Base-by-base conservation (phyloP, 2,797 vertebrate genomes). In the Eutrigla gurnardus region DNA sequence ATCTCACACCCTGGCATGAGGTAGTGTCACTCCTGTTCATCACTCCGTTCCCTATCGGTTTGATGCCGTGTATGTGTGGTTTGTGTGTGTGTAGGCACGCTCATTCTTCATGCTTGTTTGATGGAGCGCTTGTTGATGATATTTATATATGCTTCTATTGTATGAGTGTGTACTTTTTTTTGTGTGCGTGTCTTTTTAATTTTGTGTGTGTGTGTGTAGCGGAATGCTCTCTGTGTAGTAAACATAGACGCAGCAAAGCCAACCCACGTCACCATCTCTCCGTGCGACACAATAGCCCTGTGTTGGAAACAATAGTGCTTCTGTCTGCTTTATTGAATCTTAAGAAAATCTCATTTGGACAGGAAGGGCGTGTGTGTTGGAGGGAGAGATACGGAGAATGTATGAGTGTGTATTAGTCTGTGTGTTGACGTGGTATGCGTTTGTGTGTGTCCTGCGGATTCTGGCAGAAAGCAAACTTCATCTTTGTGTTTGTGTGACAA, bases 251-350 rank as follows among this genome's bases (percentile, higher is more conserved):
- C 65, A 55, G 75, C 82, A 62, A 75, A 65, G 73, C 77, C 69
- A 18, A 76, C 65, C 66, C 60, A 85, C 80, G 62, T 87, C 85
- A 87, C 65, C 54, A 69, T 65, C 58, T 82, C 75, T 80, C 62
- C 53, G 12, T 79, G 70, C 65, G 32, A 79, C 82, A 85, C 82
- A 89, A 82, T 80, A 81, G 83, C 73, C 73, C 84, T 84, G 85
- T 86, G 84, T 87, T 80, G 70, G 69, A 86, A 79, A 91, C 90
- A 91, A 84, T 85, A 72, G 84, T 53, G 72, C 75, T 81, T 89
- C 78, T 90, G 82, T 91, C 76, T 91, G 83, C 84, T 80, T 89
- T 86, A 90, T 78, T 87, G 75, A 89, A 83, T 88, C 90, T 75
- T 83, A 79, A 84, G 81, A 83, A 88, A 93, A 89, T 91, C 86